These are phyloP conservation scores for Mythimna ferrago DNA, from an alignment of 2,888 invertebrate genomes.

Conservation along the genomic window DNA sequence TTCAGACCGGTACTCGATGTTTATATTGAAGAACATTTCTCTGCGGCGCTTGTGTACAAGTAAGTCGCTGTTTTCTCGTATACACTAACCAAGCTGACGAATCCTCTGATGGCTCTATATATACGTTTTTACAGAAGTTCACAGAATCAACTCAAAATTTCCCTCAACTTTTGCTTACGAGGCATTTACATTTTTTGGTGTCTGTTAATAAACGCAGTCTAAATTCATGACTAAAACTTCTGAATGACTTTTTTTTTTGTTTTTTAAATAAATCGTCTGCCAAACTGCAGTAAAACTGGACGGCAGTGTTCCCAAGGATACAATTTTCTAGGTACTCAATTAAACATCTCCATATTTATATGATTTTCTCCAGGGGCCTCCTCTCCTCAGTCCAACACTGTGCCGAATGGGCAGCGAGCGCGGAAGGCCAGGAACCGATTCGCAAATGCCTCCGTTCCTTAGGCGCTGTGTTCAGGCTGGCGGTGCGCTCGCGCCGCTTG, in stretches of 20 bases:
- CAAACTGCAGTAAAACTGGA: too few relatives aligned
- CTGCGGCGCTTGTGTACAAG: constrained; percentile 98
- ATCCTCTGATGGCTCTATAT: too few relatives aligned
- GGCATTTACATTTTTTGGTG: too few relatives aligned
- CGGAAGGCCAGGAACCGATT: constrained; percentile 97
- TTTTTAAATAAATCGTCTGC: too few relatives aligned
- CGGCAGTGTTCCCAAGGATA: too few relatives aligned
- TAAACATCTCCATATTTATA: neutral
- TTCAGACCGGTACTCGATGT: constrained; percentile 98
- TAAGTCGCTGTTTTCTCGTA: constrained; percentile 79
- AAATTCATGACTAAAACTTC: too few relatives aligned
- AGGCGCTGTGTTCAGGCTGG: constrained; percentile 97
- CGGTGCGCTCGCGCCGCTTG: constrained; percentile 96
- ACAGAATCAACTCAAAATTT: too few relatives aligned
- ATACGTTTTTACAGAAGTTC: too few relatives aligned
- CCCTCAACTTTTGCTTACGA: too few relatives aligned
- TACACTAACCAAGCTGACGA: neutral
- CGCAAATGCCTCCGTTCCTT: constrained; percentile 97
- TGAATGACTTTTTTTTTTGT: too few relatives aligned
- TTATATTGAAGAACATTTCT: constrained; percentile 98
- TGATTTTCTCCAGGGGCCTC: constrained; percentile 92
- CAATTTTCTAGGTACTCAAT: too few relatives aligned
- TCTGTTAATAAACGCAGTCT: too few relatives aligned
- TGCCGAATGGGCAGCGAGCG: constrained; percentile 96
- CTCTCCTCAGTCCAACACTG: constrained; percentile 97